Conservation (phyloP, 2,888 invertebrate genomes). For the Odiellus spinosus region DNA sequence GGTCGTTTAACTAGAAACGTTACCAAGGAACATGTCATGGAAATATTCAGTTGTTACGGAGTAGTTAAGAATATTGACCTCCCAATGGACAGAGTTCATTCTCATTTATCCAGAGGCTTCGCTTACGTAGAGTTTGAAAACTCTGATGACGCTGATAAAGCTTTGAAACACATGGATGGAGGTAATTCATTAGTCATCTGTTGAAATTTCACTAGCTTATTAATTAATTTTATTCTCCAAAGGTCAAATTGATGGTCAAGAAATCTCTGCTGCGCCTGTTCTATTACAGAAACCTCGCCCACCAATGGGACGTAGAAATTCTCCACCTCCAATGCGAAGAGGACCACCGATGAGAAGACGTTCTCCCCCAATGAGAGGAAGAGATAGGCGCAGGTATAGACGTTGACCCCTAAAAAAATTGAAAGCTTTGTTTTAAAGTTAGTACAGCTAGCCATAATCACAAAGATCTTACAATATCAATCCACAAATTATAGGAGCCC, state of each 20-base stretch:
- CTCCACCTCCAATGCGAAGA: constrained; percentile 11
- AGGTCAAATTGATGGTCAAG: constrained; percentile 90
- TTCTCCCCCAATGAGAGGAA: constrained; percentile 10
- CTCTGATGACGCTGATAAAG: constrained; percentile 91
- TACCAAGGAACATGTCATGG: constrained; percentile 61
- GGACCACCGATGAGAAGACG: constrained; percentile 11
- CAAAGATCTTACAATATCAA: not conserved
- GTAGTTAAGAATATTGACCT: constrained; percentile 73
- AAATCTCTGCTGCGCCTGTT: constrained; percentile 88
- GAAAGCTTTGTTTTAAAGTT: not conserved
- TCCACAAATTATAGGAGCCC: constrained; percentile 7
- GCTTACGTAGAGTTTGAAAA: constrained; percentile 90
- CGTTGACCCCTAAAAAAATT: not conserved
- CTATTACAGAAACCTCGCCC: constrained; percentile 37
- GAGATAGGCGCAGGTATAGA: constrained; percentile 5
- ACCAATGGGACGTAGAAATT: not conserved
- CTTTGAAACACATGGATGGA: constrained; percentile 99
- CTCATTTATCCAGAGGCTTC: constrained; percentile 74
- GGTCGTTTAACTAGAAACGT: constrained; percentile 84
- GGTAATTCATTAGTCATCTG: constrained; percentile 38
- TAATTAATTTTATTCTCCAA: constrained; percentile 14
- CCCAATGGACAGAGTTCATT: constrained; percentile 71
- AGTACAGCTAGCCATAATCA: not conserved
- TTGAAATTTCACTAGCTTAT: not conserved
- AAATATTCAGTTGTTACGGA: constrained; percentile 53